Evolutionary conservation across 2,797 vertebrate genomes (phyloP).

Genomic region (Scleropages formosus): DNA sequence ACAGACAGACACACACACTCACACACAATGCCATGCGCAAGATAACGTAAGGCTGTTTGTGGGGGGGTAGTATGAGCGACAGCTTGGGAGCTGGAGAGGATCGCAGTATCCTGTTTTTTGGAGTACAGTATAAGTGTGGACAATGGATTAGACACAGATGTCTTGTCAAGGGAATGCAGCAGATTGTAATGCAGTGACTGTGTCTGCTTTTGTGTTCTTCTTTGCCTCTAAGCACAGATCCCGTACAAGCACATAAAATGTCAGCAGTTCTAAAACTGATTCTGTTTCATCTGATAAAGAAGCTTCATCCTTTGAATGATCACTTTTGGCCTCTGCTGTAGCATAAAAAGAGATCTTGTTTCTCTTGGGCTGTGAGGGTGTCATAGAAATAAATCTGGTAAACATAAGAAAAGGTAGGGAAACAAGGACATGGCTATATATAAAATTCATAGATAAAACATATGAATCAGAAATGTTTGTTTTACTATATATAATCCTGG

Average conservation of each 20-base stretch:
- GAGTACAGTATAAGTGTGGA: slow-evolving; percentile 2
- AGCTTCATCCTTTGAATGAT: not conserved
- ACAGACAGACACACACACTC: no score
- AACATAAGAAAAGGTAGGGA: not conserved
- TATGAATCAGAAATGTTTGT: no score
- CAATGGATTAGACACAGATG: slow-evolving; percentile 38
- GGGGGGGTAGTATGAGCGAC: not conserved
- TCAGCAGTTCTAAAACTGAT: slow-evolving; percentile 1
- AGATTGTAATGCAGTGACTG: slow-evolving; percentile 23
- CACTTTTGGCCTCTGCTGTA: slow-evolving; percentile 1
- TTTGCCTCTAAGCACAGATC: not conserved
- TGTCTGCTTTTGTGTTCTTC: slow-evolving; percentile 3
- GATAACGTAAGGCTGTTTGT: not conserved
- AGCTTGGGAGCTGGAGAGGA: slow-evolving; percentile 9
- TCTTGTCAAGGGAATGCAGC: slow-evolving; percentile 26
- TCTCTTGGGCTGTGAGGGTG: not conserved
- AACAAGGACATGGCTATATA: slow-evolving; percentile 18
- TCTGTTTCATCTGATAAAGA: not conserved
- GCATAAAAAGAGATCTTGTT: slow-evolving; percentile 16
- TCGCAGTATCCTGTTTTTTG: slow-evolving; percentile 29
- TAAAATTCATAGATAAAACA: no score
- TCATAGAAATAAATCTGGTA: slow-evolving; percentile 3
- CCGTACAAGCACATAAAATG: not conserved
- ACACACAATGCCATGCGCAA: no score
- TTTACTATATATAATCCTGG: no score